Evolutionary conservation across 2,888 invertebrate genomes (phyloP), one percentile per base, ranked within the genome.

Genomic region (Mimachlamys varia): DNA sequence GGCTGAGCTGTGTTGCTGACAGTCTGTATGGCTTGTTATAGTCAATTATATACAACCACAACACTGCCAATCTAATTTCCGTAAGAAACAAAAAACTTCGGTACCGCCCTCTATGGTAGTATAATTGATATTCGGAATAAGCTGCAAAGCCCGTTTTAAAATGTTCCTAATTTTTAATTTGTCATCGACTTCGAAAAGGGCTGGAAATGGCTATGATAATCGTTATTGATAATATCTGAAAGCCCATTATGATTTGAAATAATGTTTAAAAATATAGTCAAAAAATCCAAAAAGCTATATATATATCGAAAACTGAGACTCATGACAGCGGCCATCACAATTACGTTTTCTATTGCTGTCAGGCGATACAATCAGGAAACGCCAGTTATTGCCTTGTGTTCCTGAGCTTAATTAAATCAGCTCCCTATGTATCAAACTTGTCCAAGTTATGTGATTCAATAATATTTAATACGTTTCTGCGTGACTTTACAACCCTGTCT

Each of bases 171-270:
- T 76, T 76, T 76, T 76, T 12, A 33, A 76, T 15, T 76, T 76
- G 27, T 76, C 33, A 33, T 76, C 76, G 33, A 76, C 27, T 0
- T 27, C 27, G 27, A 12, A 19, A 22, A 62, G n/a, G 62, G 62
- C 62, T 62, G 62, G 62, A 22, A 33, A 33, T 76, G 27, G 27
- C 27, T 27, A 33, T 27, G 76, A 76, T 76, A 76, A 33, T 58
- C 58, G n/a, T 76, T 33, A 76, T 27, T 76, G 27, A 76, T 76
- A 27, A 76, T n/a, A 62, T 62, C n/a, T 62, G 27, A 62, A 76
- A 27, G 17, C 76, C 76, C 3, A 33, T 33, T 10, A 76, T 33
- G 7, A 33, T 76, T 76, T 33, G 0, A 13, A 22, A 22, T 27
- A 33, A 76, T 27, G 1, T n/a, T 58, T 58, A 2, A 58, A 58